Percentiles rank a stretch among this genome's conserved stretches.
These are phyloP conservation scores for Cephonodes hylas DNA, from an alignment of 2,888 invertebrate genomes.

Conservation along the genomic window DNA sequence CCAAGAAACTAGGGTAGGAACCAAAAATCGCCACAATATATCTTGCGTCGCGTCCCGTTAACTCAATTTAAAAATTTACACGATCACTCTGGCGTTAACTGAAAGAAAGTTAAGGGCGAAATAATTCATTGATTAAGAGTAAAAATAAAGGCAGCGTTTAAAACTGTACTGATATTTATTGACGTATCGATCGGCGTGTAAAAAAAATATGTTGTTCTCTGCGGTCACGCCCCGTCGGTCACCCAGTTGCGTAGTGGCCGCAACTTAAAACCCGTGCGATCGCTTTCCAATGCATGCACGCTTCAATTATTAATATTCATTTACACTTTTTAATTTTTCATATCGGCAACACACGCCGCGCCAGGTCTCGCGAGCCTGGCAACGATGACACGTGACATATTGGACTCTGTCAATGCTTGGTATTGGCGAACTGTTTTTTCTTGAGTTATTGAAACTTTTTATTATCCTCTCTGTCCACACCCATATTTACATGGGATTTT, in stretches of 20 bases:
- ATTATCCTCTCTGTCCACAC: too few relatives aligned
- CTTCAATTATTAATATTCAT: not conserved
- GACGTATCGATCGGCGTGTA: not conserved
- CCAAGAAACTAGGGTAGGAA: not conserved
- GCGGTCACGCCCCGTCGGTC: slow-evolving; percentile 10
- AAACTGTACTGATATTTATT: not conserved
- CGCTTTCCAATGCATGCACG: slow-evolving; percentile 7
- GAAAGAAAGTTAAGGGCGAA: not conserved
- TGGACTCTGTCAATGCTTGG: too few relatives aligned
- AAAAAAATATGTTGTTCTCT: not conserved
- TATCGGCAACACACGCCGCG: not conserved
- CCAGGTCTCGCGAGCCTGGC: not conserved
- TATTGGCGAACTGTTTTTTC: too few relatives aligned
- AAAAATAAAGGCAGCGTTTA: not conserved
- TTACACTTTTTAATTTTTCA: slow-evolving; percentile 4
- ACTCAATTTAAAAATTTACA: not conserved
- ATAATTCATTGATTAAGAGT: not conserved
- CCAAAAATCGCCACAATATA: not conserved
- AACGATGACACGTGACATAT: not conserved
- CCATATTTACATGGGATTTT: too few relatives aligned
- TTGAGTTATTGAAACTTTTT: too few relatives aligned
- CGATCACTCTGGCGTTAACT: not conserved
- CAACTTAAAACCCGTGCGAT: slow-evolving; percentile 11
- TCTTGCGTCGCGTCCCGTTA: not conserved
- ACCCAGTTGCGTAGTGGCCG: slow-evolving; percentile 12